Evolutionary conservation across 2,888 invertebrate genomes (phyloP).

Genomic region (Catocala nupta): DNA sequence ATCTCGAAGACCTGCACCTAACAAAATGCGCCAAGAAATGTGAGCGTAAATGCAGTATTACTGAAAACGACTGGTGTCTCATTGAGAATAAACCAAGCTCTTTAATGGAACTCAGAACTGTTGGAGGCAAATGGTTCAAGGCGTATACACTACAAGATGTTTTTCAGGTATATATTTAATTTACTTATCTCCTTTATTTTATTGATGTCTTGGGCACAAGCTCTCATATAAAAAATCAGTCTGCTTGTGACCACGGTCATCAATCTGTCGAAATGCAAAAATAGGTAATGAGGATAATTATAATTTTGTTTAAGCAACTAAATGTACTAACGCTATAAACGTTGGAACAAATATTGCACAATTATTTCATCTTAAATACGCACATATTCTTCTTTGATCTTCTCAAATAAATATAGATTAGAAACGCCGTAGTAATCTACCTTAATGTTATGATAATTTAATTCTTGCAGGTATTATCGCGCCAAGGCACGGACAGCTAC

Average conservation of each 20-base stretch:
- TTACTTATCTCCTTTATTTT: too few relatives aligned
- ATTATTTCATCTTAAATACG: too few relatives aligned
- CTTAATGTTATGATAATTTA: not conserved
- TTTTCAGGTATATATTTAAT: constrained; percentile 72
- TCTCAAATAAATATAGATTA: not conserved
- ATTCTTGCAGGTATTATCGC: constrained; percentile 74
- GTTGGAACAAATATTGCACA: too few relatives aligned
- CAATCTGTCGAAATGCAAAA: too few relatives aligned
- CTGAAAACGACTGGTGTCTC: constrained; percentile 71
- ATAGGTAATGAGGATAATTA: too few relatives aligned
- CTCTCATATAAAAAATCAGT: too few relatives aligned
- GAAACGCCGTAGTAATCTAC: not conserved
- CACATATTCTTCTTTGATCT: too few relatives aligned
- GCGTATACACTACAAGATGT: constrained; percentile 86
- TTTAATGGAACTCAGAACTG: constrained; percentile 67
- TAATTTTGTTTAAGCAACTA: too few relatives aligned
- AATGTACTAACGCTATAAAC: too few relatives aligned
- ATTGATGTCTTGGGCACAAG: too few relatives aligned
- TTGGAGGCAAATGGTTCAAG: constrained; percentile 86
- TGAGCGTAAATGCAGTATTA: constrained; percentile 51
- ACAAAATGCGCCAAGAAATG: constrained; percentile 64
- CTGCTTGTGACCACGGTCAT: too few relatives aligned
- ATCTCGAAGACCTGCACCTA: constrained; percentile 77
- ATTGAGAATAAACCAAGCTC: constrained; percentile 57
- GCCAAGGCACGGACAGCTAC: constrained; percentile 80